These are phyloP conservation scores for Macrosoma leucophasiata DNA, from an alignment of 2,888 invertebrate genomes.

Conservation along the genomic window DNA sequence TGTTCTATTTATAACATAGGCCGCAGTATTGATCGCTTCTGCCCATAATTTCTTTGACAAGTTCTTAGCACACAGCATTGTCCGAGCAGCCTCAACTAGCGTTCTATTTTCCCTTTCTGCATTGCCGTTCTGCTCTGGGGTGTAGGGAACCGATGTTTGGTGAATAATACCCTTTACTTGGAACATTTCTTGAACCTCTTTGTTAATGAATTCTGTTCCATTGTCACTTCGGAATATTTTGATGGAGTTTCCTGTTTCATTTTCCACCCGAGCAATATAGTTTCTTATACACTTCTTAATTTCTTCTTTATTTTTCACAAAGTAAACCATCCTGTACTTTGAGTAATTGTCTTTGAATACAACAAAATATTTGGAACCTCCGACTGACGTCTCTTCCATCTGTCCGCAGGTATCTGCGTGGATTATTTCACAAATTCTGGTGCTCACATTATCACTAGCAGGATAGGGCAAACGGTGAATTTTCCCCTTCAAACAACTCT, in stretches of 20 bases:
- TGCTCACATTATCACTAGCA: too few relatives aligned
- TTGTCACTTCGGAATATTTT: constrained; percentile 2
- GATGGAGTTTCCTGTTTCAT: background rate
- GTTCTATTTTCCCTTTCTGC: constrained; percentile 1
- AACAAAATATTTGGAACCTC: too few relatives aligned
- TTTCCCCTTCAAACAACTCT: too few relatives aligned
- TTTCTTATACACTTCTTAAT: too few relatives aligned
- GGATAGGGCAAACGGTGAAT: too few relatives aligned
- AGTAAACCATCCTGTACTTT: too few relatives aligned
- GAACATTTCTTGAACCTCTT: background rate
- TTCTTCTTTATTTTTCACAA: too few relatives aligned
- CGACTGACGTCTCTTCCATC: too few relatives aligned
- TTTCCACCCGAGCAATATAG: too few relatives aligned
- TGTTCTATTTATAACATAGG: background rate
- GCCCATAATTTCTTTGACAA: constrained; percentile 1
- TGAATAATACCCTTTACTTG: background rate
- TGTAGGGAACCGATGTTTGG: background rate
- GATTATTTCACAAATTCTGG: too few relatives aligned
- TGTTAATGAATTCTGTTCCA: constrained; percentile 1
- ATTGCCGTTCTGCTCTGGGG: constrained; percentile 3
- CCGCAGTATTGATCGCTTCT: constrained; percentile 1
- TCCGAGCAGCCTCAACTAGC: background rate
- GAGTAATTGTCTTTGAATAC: too few relatives aligned
- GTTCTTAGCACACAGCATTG: background rate
- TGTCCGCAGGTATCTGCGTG: too few relatives aligned